Conservation (phyloP, 2,113 vertebrate genomes). For the Macquaria ambigua region DNA sequence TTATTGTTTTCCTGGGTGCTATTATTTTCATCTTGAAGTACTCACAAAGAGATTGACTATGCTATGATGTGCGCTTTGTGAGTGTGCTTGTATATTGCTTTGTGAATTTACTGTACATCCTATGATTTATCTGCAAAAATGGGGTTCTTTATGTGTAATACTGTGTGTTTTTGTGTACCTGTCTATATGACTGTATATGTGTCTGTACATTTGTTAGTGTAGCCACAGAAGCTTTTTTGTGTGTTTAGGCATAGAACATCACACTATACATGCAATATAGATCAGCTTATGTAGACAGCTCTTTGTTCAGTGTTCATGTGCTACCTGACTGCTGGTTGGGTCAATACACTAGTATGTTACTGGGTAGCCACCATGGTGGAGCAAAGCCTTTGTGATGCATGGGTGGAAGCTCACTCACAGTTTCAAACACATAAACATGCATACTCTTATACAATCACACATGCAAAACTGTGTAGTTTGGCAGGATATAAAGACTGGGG, state of each 20-base stretch:
- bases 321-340: slow-evolving; percentile 1
- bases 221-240: not conserved
- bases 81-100: not conserved
- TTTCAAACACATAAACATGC: slow-evolving; percentile 48
- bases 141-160: slow-evolving; percentile 6
- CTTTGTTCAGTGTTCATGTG: slow-evolving; percentile 2
- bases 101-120: not conserved
- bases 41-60: not conserved
- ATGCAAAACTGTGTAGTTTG: slow-evolving; percentile 70
- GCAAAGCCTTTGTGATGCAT: slow-evolving; percentile 29
- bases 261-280: not conserved
- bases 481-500: slow-evolving; percentile 75
- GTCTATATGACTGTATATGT: not conserved
- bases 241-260: not conserved
- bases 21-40: slow-evolving; percentile 15
- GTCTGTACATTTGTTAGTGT: not conserved
- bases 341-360: slow-evolving; percentile 12
- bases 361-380: not conserved
- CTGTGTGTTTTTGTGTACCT: not conserved
- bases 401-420: slow-evolving; percentile 16
- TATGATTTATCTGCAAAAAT: not conserved
- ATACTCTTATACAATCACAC: slow-evolving; percentile 47
- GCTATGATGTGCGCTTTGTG: not conserved
- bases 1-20: slow-evolving; percentile 22
- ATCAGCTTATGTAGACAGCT: not conserved